These are phyloP conservation scores for Ophion costatus DNA, from an alignment of 2,888 invertebrate genomes.

Conservation along the genomic window DNA sequence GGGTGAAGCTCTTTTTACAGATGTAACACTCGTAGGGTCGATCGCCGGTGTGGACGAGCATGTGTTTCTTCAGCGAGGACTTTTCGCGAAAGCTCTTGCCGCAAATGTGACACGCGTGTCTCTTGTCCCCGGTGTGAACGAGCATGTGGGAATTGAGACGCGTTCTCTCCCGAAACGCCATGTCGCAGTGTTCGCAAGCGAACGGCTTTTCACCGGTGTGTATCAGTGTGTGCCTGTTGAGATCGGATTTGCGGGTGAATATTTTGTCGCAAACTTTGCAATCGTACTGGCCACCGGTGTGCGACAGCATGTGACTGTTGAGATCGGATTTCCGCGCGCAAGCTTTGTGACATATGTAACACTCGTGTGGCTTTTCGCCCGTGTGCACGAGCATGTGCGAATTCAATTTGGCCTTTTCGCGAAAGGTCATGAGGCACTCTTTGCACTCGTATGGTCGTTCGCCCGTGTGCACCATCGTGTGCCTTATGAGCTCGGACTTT, in stretches of 20 bases:
- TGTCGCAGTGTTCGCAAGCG: slow-evolving; percentile 79
- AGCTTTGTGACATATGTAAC: slow-evolving; percentile 81
- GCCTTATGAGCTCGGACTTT: slow-evolving; percentile 80
- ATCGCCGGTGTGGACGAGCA: slow-evolving; percentile 79
- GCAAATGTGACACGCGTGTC: slow-evolving; percentile 79
- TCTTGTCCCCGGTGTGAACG: slow-evolving; percentile 79
- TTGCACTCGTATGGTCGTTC: slow-evolving; percentile 81
- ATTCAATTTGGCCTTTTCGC: slow-evolving; percentile 81
- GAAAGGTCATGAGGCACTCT: slow-evolving; percentile 81
- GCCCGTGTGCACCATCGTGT: slow-evolving; percentile 81
- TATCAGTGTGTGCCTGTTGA: slow-evolving; percentile 80
- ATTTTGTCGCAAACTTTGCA: slow-evolving; percentile 81
- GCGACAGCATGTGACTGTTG: slow-evolving; percentile 81
- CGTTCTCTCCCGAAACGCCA: slow-evolving; percentile 80
- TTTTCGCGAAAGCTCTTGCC: slow-evolving; percentile 79
- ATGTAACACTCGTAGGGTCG: slow-evolving; percentile 79
- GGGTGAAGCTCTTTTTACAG: slow-evolving; percentile 79
- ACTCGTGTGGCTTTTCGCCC: slow-evolving; percentile 81
- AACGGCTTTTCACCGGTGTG: slow-evolving; percentile 81
- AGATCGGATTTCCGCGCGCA: slow-evolving; percentile 81
- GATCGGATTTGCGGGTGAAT: slow-evolving; percentile 80
- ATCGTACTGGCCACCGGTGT: slow-evolving; percentile 81
- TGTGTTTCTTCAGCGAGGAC: slow-evolving; percentile 78
- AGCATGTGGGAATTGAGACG: slow-evolving; percentile 80
- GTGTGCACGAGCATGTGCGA: slow-evolving; percentile 82